phyloP scores from a whole-genome alignment of 2,113 vertebrate genomes.

The Reinhardtius hippoglossoides region DNA sequence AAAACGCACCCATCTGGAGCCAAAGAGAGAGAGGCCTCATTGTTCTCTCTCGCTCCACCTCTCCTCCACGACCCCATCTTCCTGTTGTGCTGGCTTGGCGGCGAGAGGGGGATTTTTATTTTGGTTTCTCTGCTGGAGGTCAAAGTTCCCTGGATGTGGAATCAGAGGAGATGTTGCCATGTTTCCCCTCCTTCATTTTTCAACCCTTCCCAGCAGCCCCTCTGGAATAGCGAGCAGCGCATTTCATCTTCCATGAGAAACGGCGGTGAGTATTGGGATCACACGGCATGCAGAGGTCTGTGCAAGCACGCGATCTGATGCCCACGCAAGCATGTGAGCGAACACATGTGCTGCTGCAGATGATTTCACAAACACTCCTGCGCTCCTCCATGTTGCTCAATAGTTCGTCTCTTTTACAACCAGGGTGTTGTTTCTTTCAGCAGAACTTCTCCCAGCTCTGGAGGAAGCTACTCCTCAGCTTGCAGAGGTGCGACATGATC shows the following conservation, averaged over 20 bases:
- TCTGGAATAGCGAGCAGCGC: conserved; percentile 33
- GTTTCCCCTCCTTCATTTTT: conserved; percentile 49
- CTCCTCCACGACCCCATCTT: conserved; percentile 66
- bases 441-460: not conserved
- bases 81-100: conserved; percentile 69
- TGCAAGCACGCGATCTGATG: conserved; percentile 32
- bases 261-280: conserved; percentile 25
- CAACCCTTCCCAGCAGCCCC: conserved; percentile 60
- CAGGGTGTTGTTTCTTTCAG: not conserved
- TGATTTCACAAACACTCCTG: conserved; percentile 23
- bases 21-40: conserved; percentile 61
- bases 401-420: not conserved
- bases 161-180: conserved; percentile 74
- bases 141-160: conserved; percentile 75
- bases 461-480: not conserved
- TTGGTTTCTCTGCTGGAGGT: conserved; percentile 78
- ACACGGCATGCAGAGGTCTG: conserved; percentile 27
- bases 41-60: conserved; percentile 65
- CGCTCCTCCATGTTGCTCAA: conserved; percentile 8
- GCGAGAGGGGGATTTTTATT: conserved; percentile 73
- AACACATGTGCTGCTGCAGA: conserved; percentile 47
- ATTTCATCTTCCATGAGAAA: conserved; percentile 71
- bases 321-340: not conserved
- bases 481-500: not conserved
- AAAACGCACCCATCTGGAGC: conserved; percentile 67